Evolutionary conservation across 1,140 invertebrate genomes (phyloP).

Genomic region (Homalodisca vitripennis): DNA sequence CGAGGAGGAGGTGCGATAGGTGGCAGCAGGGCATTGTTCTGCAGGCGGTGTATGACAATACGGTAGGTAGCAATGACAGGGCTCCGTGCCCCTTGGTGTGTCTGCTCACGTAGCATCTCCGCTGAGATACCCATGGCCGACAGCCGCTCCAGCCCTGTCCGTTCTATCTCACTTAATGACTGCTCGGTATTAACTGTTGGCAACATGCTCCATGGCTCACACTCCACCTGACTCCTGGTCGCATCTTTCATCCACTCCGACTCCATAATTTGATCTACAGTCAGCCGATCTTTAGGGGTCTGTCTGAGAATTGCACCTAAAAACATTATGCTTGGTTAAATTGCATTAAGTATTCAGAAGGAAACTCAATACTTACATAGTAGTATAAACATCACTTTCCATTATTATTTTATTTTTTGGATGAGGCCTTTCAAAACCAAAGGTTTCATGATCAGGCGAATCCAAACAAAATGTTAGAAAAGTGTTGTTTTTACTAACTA

Average conservation of each 20-base stretch:
- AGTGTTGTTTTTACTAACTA: too few species aligned
- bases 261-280: slow-evolving; percentile 51
- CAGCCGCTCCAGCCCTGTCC: slow-evolving; percentile 46
- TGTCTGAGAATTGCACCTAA: slow-evolving; percentile 52
- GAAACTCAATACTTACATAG: too few species aligned
- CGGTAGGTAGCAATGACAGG: slow-evolving; percentile 60
- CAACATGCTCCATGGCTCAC: slow-evolving; percentile 39
- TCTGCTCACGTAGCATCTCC: slow-evolving; percentile 51
- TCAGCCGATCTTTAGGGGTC: slow-evolving; percentile 52
- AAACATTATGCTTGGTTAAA: slow-evolving; percentile 28
- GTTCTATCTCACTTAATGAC: slow-evolving; percentile 37
- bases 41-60: slow-evolving; percentile 56
- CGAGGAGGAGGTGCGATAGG: slow-evolving; percentile 29
- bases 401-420: too few species aligned
- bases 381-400: too few species aligned
- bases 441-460: too few species aligned
- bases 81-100: slow-evolving; percentile 51
- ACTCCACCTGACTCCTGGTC: slow-evolving; percentile 43
- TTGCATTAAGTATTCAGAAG: too few species aligned
- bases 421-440: too few species aligned
- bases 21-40: slow-evolving; percentile 34
- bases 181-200: slow-evolving; percentile 39
- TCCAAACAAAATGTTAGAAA: too few species aligned
- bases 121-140: slow-evolving; percentile 55
- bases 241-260: slow-evolving; percentile 54